Evolutionary conservation across 2,888 invertebrate species (phyloP).

Genomic region (Amblyjoppa proteus): DNA sequence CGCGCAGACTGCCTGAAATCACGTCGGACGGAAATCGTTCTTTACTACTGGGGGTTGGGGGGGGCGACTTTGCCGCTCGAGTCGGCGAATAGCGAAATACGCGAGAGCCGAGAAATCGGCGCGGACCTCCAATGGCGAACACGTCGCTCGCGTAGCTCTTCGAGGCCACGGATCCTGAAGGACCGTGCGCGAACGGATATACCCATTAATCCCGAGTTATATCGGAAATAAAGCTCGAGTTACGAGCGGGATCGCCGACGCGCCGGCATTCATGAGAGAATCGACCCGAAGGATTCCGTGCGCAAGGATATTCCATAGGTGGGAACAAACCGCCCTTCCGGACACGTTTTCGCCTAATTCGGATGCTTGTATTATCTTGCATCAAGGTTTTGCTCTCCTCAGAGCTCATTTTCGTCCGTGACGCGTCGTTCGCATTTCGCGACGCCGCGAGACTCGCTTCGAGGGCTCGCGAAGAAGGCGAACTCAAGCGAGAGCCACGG

Average conservation of each 20-base stretch:
- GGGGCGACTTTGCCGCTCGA: conserved; percentile 25
- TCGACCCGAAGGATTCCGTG: conserved; percentile 58
- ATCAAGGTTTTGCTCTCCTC: conserved; percentile 18
- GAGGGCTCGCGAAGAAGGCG: background rate
- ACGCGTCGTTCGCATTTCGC: conserved; percentile 25
- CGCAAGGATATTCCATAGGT: conserved; percentile 26
- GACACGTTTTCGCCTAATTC: background rate
- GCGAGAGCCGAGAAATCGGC: conserved; percentile 25
- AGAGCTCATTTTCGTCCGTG: conserved; percentile 28
- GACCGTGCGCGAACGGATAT: conserved; percentile 73
- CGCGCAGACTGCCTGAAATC: background rate
- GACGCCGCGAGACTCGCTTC: background rate
- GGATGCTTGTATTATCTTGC: conserved; percentile 33
- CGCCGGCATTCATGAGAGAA: conserved; percentile 52
- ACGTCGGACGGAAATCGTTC: conserved; percentile 52
- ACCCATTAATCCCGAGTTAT: conserved; percentile 80
- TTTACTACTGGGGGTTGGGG: conserved; percentile 55
- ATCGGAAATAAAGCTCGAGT: conserved; percentile 80
- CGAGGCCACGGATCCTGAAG: conserved; percentile 66
- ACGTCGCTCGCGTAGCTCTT: conserved; percentile 45
- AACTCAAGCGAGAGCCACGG: background rate
- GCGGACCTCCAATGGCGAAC: background rate
- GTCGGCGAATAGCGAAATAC: conserved; percentile 47
- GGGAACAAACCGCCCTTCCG: background rate
- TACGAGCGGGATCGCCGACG: conserved; percentile 73